Evolutionary conservation across 2,888 invertebrate genomes (phyloP), one percentile per base, ranked within the genome.

Genomic region (Pristionchus japonicus): DNA sequence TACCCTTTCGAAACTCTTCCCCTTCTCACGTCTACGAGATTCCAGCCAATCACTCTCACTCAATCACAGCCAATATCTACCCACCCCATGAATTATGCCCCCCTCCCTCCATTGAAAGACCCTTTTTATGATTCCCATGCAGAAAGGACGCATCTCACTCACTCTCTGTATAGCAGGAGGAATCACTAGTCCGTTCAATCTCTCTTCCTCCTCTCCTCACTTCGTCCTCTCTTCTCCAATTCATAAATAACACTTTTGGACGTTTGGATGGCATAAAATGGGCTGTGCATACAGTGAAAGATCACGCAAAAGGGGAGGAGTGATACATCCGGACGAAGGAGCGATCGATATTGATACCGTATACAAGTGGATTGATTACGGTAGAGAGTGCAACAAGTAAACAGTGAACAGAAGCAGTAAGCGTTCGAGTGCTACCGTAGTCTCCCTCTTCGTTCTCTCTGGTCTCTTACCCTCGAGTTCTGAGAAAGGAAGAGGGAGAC

Each of bases 211-310:
- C 74, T 74, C 74, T 77, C 37, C 31, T 70, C 70, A 37, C 37
- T 70, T 37, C 43, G 43, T 67, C 31, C 34, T 67, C 67, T 9
- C 57, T 57, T 57, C 57, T 57, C 70, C 70, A 67, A 67, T 67
- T 74, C 74, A 77, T 77, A 43, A 77, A 77, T 77, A 43, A 43
- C 77, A 77, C 77, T 77, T 77, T n/a, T n/a, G n/a, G n/a, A n/a
- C n/a, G n/a, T n/a, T n/a, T 3, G 77, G 43, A 47, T 77, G 77
- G 77, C 77, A 77, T 77, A 40, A 74, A 77, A 77, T 77, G 43
- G 77, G 77, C 77, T 77, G 77, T n/a, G 27, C 43, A 77, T 3
- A 77, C 77, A 77, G 9, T 0, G 27, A 77, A 77, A 77, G 77
- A 77, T 77, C 43, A 47, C 43, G 77, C n/a, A 77, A 43, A 6